Evolutionary conservation across 2,888 invertebrate genomes (phyloP).

Genomic region (Thymelicus acteon): DNA sequence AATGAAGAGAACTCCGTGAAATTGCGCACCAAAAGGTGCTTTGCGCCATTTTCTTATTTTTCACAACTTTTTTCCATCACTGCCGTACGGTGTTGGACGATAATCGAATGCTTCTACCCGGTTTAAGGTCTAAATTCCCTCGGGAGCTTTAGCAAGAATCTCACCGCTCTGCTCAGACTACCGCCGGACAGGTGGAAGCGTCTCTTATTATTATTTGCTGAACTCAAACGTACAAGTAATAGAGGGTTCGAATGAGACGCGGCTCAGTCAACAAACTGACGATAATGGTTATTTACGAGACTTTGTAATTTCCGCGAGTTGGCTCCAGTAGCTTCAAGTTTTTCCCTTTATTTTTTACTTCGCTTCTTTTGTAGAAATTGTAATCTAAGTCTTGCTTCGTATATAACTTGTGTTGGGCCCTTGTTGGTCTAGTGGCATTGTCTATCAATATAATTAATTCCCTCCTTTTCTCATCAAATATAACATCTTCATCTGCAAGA

Average conservation of each 20-base stretch:
- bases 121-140: conserved; percentile 1
- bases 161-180: conserved; percentile 2
- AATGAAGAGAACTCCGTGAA: conserved; percentile 44
- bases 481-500: no score
- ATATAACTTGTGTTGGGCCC: neutral
- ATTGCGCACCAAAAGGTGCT: conserved; percentile 42
- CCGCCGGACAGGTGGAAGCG: conserved; percentile 17
- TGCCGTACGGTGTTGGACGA: neutral
- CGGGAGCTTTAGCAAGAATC: neutral
- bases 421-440: neutral
- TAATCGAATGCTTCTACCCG: conserved; percentile 1
- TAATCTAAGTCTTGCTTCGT: conserved; percentile 1
- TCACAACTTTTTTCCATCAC: neutral
- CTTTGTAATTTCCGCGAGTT: conserved; percentile 7
- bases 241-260: conserved; percentile 13
- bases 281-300: conserved; percentile 1
- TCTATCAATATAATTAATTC: no score
- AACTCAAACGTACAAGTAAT: conserved; percentile 13
- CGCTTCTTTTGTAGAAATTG: neutral
- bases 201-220: conserved; percentile 24
- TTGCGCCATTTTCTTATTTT: conserved; percentile 36
- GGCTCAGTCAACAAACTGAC: conserved; percentile 8
- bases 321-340: neutral
- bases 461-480: no score
- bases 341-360: neutral